Evolutionary conservation across 1,140 invertebrate genomes (phyloP), one percentile per base, ranked within the genome.

Genomic region (Aphis craccivora): DNA sequence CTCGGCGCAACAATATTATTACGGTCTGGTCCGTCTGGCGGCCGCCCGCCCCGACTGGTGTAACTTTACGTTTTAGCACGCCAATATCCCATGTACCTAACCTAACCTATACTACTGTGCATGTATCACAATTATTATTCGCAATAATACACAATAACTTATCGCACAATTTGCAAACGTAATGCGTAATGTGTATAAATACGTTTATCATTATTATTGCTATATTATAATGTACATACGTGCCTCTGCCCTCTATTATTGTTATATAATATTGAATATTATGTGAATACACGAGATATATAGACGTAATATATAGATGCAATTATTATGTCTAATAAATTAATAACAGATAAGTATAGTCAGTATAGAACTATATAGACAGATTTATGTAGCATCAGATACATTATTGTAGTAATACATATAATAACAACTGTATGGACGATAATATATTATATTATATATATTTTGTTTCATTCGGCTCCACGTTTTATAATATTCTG

Each of bases 1-100:
- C n/a, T 6, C n/a, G 76, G 91, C 91, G 91, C 76, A 92, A 92
- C 76, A 92, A 92, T 92, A 92, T 76, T 81, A 76, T 83, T 92
- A 25, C 43, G 48, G n/a, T 81, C 90, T 48, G 43, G n/a, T 86
- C 60, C 43, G 84, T 86, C 83, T 86, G 20, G 45, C 45, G n/a
- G 45, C 45, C 43, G 86, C 35, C 67, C 76, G 67, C 76, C 20
- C 83, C 83, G 37, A 76, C 83, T 84, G 83, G 83, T 40, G 83
- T 84, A 84, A 84, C 83, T 84, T 84, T 43, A n/a, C 60, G n/a
- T 76, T 76, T 76, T 76, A n/a, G 40, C 86, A n/a, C 43, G 43
- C 86, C 23, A 37, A 40, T 40, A 40, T 37, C 8, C 83, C 22
- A 40, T 43, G 83, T 40, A 40, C 37, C 60, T 76, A 76, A 51